Evolutionary conservation across 2,888 invertebrate genomes (phyloP).

Genomic region (Spodoptera picta): DNA sequence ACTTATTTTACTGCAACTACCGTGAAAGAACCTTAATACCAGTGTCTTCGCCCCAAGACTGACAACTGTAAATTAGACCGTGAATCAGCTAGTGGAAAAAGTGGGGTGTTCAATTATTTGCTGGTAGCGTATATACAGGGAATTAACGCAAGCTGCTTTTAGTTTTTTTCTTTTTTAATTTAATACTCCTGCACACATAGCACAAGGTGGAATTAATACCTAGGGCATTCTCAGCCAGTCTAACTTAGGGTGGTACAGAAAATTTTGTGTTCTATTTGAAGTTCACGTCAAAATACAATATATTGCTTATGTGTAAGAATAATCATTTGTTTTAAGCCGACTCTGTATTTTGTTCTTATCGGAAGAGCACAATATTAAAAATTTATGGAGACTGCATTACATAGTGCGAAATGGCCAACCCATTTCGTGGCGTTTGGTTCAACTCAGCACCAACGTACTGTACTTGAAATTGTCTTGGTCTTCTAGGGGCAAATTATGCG

Average conservation of each 20-base stretch:
- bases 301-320: no score
- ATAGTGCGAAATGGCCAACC: conserved; percentile 46
- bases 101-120: conserved; percentile 19
- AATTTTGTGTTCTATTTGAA: no score
- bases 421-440: conserved; percentile 40
- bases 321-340: conserved; percentile 1
- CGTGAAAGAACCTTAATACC: conserved; percentile 34
- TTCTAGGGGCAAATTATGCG: conserved; percentile 64
- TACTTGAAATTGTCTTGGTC: conserved; percentile 60
- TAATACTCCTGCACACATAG: no score
- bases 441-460: conserved; percentile 60
- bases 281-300: no score
- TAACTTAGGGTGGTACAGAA: no score
- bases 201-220: no score
- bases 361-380: conserved; percentile 16
- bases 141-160: background rate
- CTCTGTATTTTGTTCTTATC: conserved; percentile 31
- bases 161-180: no score
- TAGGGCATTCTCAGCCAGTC: no score
- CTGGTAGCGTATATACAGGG: conserved; percentile 11
- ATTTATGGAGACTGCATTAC: conserved; percentile 35
- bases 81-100: conserved; percentile 21
- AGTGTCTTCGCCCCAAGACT: conserved; percentile 43
- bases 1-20: conserved; percentile 45
- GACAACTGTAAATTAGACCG: conserved; percentile 21